Evolutionary conservation across 2,797 vertebrate species (phyloP), one percentile per base, ranked within the genome.

Genomic region (Leptoclinus maculatus): DNA sequence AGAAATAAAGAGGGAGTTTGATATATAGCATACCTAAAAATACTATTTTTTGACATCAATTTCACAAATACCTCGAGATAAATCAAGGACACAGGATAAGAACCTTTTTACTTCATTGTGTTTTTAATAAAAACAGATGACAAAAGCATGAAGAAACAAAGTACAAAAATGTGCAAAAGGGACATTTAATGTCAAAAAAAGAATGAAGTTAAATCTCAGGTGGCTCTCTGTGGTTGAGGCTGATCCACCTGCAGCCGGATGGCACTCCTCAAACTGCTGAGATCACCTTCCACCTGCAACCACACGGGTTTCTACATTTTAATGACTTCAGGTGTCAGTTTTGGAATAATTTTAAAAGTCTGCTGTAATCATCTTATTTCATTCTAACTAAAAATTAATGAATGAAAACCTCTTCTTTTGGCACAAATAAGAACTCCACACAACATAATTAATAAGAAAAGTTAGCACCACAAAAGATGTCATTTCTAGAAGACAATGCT

Each of bases 241-340:
- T 32, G 76, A 32, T 62, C 38, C 27, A 29, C 76, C 1, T 66
- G 72, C 23, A 45, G 78, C 23, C 5, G 74, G 0, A 85, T 81
- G 59, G 39, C n/a, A 0, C 47, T 27, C 38, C 81, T 78, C 74
- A 86, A 11, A 41, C 21, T 77, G 13, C 21, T 5, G 43, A 90
- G 83, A 1, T 86, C 81, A 0, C 0, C 27, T 0, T 88, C 84
- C 77, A 90, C 85, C 85, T 88, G 77, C 11, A 73, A 7, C 64
- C 23, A 65, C 23, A 65, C 19, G 19, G 27, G 21, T 19, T 34
- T 11, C 7, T 2, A 21, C 5, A 12, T 12, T 21, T 58, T 0
- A 34, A 36, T 34, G 10, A 57, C 27, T 32, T 29, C 27, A 29
- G 51, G 23, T 54, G 23, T 27, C 51, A 14, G 23, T 25, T 54